Percentiles rank a stretch among this genome's conserved stretches.
Conservation (phyloP, 1,140 invertebrate species). For the Helicoverpa armigera region DNA sequence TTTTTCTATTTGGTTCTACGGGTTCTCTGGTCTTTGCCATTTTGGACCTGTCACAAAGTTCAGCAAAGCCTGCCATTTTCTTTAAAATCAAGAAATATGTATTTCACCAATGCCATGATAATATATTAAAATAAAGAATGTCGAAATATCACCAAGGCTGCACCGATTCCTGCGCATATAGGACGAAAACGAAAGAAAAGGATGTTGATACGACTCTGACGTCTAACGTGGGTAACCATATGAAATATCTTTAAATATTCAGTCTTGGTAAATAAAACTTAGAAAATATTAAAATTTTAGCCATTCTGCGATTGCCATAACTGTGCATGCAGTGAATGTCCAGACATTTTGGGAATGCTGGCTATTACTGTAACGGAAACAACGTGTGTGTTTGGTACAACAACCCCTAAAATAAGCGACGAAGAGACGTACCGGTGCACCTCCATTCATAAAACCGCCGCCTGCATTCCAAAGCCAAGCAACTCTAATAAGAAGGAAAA, state of each 20-base stretch:
- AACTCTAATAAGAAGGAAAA: neutral
- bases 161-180: neutral
- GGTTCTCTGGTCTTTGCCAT: no score
- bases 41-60: no score
- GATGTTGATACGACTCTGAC: neutral
- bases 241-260: no score
- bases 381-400: slow-evolving; percentile 50
- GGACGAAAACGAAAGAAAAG: neutral
- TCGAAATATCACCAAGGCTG: slow-evolving; percentile 22
- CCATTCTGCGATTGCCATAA: slow-evolving; percentile 64
- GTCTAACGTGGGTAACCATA: slow-evolving; percentile 13
- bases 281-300: slow-evolving; percentile 56
- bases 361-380: slow-evolving; percentile 54
- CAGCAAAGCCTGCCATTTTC: neutral
- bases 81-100: neutral
- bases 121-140: neutral
- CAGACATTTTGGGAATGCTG: slow-evolving; percentile 60
- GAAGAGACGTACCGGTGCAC: slow-evolving; percentile 10
- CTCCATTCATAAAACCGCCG: no score
- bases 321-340: slow-evolving; percentile 61
- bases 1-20: no score
- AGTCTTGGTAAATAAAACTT: neutral
- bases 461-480: neutral
- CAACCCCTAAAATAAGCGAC: slow-evolving; percentile 30
- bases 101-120: neutral